Conservation (phyloP, 2,888 invertebrate species). For the Petrolisthes cinctipes region DNA sequence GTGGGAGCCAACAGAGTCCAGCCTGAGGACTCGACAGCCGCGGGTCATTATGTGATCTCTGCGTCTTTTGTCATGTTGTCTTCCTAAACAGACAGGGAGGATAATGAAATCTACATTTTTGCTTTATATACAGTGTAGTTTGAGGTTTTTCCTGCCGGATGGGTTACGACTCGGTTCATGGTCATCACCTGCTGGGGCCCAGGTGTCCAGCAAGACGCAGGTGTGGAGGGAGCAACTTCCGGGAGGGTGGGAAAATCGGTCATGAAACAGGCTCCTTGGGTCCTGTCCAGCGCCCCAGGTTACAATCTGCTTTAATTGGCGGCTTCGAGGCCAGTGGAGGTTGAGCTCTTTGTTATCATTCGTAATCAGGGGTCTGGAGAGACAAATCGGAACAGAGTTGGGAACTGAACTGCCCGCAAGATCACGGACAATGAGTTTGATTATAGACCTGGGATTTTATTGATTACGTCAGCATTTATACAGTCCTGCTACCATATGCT, state of each 20-base stretch:
- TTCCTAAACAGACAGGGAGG: too few species aligned
- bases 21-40: constrained; percentile 38
- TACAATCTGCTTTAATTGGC: constrained; percentile 44
- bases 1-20: constrained; percentile 40
- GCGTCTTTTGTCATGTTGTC: neutral
- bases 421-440: neutral
- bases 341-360: constrained; percentile 27
- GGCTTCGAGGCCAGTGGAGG: constrained; percentile 33
- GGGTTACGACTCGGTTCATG: too few species aligned
- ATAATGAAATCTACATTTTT: too few species aligned
- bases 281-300: constrained; percentile 27
- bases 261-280: constrained; percentile 45
- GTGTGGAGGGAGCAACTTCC: constrained; percentile 28
- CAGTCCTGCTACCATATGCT: neutral
- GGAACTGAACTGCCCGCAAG: neutral
- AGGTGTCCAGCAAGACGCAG: neutral
- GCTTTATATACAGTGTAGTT: too few species aligned
- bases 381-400: constrained; percentile 23
- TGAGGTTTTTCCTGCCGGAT: too few species aligned
- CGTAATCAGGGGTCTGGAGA: constrained; percentile 34
- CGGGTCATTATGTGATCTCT: constrained; percentile 36
- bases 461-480: neutral
- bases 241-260: constrained; percentile 40
- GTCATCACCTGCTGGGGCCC: neutral
- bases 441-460: neutral